Percentiles rank a stretch among this genome's conserved stretches.
phyloP scores from a whole-genome alignment of 2,797 vertebrate species.

The Cercopithecus diana region DNA sequence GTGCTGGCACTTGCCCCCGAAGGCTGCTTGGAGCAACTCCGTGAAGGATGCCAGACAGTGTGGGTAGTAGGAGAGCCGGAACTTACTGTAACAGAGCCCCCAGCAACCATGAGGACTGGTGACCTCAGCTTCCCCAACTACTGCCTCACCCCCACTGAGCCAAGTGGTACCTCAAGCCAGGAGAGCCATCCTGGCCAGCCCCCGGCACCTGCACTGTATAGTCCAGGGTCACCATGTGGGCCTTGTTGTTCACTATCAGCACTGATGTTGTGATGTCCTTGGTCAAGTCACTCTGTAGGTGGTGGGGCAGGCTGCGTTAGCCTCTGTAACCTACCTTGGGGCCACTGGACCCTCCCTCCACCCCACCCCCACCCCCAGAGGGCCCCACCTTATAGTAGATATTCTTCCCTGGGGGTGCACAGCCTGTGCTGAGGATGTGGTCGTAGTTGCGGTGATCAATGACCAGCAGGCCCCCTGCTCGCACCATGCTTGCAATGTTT shows the following conservation, averaged over 20 bases:
- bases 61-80: conserved; percentile 98
- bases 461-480: conserved; percentile 93
- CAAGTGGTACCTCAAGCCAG: conserved; percentile 90
- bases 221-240: conserved; percentile 98
- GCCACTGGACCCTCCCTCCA: background rate
- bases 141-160: background rate
- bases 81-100: conserved; percentile 89
- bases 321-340: background rate
- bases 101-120: background rate
- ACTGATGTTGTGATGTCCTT: conserved; percentile 97
- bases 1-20: conserved; percentile 92
- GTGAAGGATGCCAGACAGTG: conserved; percentile 93
- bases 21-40: conserved; percentile 89
- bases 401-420: conserved; percentile 95
- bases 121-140: fast-evolving
- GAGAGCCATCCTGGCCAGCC: conserved; percentile 71
- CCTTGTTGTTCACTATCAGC: conserved; percentile 95
- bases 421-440: conserved; percentile 95
- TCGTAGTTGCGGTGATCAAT: conserved; percentile 99
- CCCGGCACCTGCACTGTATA: conserved; percentile 93
- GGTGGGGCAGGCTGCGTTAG: background rate
- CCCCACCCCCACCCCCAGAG: background rate
- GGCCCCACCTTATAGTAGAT: conserved; percentile 96
- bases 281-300: conserved; percentile 93
- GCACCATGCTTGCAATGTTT: conserved; percentile 97